Base-by-base conservation (phyloP, 2,113 vertebrate species). In the Trogon surrucura region DNA sequence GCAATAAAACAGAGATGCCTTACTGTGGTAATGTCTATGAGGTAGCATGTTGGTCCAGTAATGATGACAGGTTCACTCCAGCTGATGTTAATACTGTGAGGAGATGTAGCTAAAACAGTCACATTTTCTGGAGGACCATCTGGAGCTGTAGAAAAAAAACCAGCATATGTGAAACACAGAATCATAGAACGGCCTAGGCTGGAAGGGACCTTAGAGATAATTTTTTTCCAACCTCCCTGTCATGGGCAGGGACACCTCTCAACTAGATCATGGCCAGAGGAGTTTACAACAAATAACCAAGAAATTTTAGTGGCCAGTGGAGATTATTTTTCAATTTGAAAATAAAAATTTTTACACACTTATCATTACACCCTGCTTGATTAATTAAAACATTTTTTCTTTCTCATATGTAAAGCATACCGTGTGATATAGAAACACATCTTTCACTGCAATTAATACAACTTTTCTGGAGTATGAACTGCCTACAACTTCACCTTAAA, bases 21-120 rank as follows among this genome's bases (percentile, higher is more conserved):
- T 98, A 98, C 98, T 73, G 97, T 97, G 75, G 96, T 96, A 73
- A 99, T 72, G 50, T 99, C 98, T 79, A 99, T 98, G 84, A 99
- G 98, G 95, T 99, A 99, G 61, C 98, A 98, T 1, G 98, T 99
- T 48, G 98, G 99, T 88, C 99, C 99, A 4, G 99, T 99, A 66
- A 99, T 97, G 95, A 99, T 47, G 61, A 88, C 89, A 67, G 99
- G 99, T 85, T 98, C 97, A 18, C 91, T 97, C 99, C 99, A 99
- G 69, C 89, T 97, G 91, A 99, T 97, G 89, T 92, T 98, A 94
- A 99, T 97, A 84, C 98, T 98, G 75, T 97, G 98, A 81, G 98
- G 97, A 69, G 98, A 99, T 47, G 98, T 98, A 89, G 98, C 96
- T 71, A 97, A 93, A 65, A 98, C 98, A 19, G 93, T 97, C 62